Conservation (phyloP, 1,140 invertebrate species). For the Cotesia typhae region DNA sequence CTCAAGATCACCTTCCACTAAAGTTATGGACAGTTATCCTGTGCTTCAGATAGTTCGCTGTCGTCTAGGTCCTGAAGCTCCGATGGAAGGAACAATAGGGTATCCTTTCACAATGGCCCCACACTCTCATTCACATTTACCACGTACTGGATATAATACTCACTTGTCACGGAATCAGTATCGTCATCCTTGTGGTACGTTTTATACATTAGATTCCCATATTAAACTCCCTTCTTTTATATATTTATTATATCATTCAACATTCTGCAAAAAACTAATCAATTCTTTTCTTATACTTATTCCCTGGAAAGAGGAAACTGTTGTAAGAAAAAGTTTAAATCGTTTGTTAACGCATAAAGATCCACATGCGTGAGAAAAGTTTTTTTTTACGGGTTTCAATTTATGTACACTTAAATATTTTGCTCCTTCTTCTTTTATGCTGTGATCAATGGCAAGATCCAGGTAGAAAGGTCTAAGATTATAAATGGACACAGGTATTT, state of each 20-base stretch:
- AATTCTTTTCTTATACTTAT: neutral
- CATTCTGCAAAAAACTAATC: too few relatives aligned
- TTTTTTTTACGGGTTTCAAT: neutral
- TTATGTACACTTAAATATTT: constrained; percentile 11
- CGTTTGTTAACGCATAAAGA: neutral
- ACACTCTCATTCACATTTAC: constrained; percentile 59
- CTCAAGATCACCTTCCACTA: neutral
- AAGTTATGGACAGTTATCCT: constrained; percentile 61
- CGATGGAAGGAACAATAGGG: constrained; percentile 51
- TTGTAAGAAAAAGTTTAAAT: too few relatives aligned
- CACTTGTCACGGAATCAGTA: constrained; percentile 59
- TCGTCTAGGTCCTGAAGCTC: constrained; percentile 56
- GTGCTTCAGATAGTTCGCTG: constrained; percentile 62
- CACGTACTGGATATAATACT: constrained; percentile 53
- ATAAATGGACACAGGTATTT: neutral
- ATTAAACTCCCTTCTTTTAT: neutral
- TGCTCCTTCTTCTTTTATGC: neutral
- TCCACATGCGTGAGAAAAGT: constrained; percentile 7
- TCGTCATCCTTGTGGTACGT: constrained; percentile 59
- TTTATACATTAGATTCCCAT: neutral
- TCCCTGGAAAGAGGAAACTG: neutral
- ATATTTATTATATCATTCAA: neutral
- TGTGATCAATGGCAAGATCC: neutral
- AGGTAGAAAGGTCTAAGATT: constrained; percentile 5
- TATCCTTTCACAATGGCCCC: constrained; percentile 57